These are phyloP conservation scores for Andrena minutula DNA, from an alignment of 2,888 invertebrate genomes.

Conservation along the genomic window DNA sequence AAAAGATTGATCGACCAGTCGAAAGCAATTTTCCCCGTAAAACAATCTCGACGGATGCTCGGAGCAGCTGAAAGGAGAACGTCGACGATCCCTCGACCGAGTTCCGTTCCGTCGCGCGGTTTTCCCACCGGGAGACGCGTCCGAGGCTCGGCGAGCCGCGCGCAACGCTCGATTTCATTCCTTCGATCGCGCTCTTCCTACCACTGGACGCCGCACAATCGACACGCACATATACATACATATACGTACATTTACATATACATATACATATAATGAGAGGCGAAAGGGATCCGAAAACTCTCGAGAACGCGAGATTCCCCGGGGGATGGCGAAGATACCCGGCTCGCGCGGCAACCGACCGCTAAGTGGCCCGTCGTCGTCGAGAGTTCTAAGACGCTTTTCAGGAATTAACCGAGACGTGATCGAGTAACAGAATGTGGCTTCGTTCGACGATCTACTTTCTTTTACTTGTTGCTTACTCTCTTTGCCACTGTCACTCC, in stretches of 20 bases:
- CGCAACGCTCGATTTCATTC: constrained; percentile 32
- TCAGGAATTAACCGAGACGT: constrained; percentile 45
- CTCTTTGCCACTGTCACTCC: constrained; percentile 25
- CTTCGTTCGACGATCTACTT: constrained; percentile 25
- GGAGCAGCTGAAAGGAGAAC: constrained; percentile 6
- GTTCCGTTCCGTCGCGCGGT: constrained; percentile 2
- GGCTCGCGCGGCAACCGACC: neutral
- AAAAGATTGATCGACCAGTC: neutral
- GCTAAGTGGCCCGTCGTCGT: neutral
- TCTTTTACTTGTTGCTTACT: constrained; percentile 50
- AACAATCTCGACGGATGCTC: no score
- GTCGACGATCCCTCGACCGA: constrained; percentile 34
- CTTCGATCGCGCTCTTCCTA: neutral
- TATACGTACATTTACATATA: constrained; percentile 30
- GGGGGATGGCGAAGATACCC: constrained; percentile 3
- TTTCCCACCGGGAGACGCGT: constrained; percentile 5
- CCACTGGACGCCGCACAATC: constrained; percentile 23
- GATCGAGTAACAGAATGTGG: constrained; percentile 52
- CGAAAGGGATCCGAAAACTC: constrained; percentile 35
- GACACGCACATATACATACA: constrained; percentile 55
- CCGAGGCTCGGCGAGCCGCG: constrained; percentile 9
- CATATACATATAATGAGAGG: constrained; percentile 39
- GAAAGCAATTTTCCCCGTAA: neutral
- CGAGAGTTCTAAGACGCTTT: constrained; percentile 30
- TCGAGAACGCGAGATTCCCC: neutral